These are phyloP conservation scores for Theristicus caerulescens DNA, from an alignment of 2,113 vertebrate genomes.

Conservation along the genomic window DNA sequence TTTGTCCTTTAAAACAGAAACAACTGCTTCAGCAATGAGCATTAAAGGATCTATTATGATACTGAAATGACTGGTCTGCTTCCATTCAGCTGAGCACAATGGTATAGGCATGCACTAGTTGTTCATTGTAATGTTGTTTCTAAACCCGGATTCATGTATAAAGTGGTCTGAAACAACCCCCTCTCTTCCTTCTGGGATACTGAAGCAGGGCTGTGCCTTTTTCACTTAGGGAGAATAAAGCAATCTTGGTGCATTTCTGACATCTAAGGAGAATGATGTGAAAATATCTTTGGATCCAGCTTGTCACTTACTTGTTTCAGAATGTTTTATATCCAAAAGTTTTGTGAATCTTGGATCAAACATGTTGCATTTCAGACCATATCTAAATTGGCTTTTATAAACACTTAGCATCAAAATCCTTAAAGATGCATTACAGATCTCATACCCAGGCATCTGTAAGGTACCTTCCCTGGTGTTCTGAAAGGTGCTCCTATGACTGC, in stretches of 20 bases:
- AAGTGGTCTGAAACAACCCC: neutral
- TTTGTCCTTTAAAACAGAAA: constrained; percentile 6
- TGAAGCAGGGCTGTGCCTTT: neutral
- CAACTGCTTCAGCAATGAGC: neutral
- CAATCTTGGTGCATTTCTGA: neutral
- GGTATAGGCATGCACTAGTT: neutral
- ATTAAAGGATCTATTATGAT: neutral
- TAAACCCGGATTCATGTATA: neutral
- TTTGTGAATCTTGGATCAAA: neutral
- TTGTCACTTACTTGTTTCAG: neutral
- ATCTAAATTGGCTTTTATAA: neutral
- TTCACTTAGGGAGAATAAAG: neutral
- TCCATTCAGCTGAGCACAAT: neutral
- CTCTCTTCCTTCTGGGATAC: neutral
- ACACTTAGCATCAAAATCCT: neutral
- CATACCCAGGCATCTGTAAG: neutral
- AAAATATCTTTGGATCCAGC: neutral
- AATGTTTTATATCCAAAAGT: neutral
- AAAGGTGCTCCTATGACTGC: neutral
- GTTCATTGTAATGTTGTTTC: neutral
- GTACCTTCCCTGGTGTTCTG: neutral
- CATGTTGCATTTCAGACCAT: neutral
- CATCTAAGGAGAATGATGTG: neutral
- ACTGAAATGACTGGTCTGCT: neutral
- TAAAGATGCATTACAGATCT: neutral